Base-by-base conservation (phyloP, 2,797 vertebrate species). In the Premnoplex brunnescens region DNA sequence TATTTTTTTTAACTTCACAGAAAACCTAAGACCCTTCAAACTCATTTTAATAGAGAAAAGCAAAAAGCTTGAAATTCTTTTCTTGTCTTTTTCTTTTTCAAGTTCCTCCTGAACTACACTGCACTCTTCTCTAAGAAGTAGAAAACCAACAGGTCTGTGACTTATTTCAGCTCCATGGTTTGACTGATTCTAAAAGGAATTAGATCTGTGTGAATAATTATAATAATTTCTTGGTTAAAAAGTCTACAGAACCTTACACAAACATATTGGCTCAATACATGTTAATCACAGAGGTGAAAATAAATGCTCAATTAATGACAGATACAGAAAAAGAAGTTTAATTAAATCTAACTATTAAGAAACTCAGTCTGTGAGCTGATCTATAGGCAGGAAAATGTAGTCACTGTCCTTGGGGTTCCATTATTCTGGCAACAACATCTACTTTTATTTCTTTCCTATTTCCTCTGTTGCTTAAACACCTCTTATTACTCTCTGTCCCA, bases 251-350 rank as follows among this genome's bases (percentile, higher is more conserved):
- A 81, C 77, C 54, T 60, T 79, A 58, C 27, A 83, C 36, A 83
- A 92, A 69, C 1, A 19, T 32, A 8, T 69, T 83, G 39, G 22
- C 28, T 54, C 37, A 84, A 75, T 12, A 84, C 82, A 39, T 62
- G 69, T 74, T 97, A 97, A 96, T 96, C 95, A 95, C 72, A 36
- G 95, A 96, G 82, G 82, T 34, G 58, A 84, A 95, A 97, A 96
- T 93, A 96, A 96, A 89, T 22, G 46, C 51, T 91, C 69, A 88
- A 88, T 86, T 96, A 94, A 92, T 92, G 91, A 88, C 36, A 97
- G 88, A 95, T 87, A 88, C 7, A 89, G 78, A 93, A 96, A 83
- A 97, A 96, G 37, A 94, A 93, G 63, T 89, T 94, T 84, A 90
- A 88, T 88, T 95, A 96, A 91, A 62, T 71, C 51, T 64, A 91